phyloP scores from a whole-genome alignment of 2,113 vertebrate genomes.

The Syngnathoides biaculeatus region DNA sequence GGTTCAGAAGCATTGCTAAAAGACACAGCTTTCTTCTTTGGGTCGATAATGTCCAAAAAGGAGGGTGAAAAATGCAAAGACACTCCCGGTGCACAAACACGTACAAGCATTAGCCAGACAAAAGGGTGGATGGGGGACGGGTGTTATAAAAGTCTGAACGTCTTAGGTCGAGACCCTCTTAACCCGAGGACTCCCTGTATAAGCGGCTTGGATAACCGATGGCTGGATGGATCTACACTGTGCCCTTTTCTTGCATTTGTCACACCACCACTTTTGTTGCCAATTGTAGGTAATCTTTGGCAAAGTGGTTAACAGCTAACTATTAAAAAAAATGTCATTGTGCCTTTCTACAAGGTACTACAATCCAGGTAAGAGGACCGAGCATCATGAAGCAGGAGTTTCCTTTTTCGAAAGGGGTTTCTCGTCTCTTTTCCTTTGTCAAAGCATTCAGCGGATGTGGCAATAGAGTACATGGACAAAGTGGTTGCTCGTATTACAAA shows the following conservation, averaged over 20 bases:
- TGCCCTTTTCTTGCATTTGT: not conserved
- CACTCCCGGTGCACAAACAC: no score
- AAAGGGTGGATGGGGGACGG: no score
- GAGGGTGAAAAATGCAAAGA: no score
- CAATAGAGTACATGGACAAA: conserved; percentile 38
- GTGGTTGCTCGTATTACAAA: conserved; percentile 40
- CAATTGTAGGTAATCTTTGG: not conserved
- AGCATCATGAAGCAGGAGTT: conserved; percentile 45
- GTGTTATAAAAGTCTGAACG: no score
- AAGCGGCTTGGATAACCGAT: no score
- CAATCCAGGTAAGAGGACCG: conserved; percentile 8
- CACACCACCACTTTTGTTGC: not conserved
- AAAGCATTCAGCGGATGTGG: conserved; percentile 64
- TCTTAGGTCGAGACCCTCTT: no score
- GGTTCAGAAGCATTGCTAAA: no score
- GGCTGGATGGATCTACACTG: not conserved
- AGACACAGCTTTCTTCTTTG: no score
- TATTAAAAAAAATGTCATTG: not conserved
- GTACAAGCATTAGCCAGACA: no score
- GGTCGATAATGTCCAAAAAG: no score
- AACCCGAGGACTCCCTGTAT: no score
- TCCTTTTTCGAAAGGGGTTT: conserved; percentile 60
- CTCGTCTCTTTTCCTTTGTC: conserved; percentile 56
- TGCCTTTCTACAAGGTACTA: conserved; percentile 6
- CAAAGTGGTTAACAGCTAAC: not conserved